Evolutionary conservation across 23 tunicate genomes (phyloP).

Genomic region (Aplidium turbinatum): DNA sequence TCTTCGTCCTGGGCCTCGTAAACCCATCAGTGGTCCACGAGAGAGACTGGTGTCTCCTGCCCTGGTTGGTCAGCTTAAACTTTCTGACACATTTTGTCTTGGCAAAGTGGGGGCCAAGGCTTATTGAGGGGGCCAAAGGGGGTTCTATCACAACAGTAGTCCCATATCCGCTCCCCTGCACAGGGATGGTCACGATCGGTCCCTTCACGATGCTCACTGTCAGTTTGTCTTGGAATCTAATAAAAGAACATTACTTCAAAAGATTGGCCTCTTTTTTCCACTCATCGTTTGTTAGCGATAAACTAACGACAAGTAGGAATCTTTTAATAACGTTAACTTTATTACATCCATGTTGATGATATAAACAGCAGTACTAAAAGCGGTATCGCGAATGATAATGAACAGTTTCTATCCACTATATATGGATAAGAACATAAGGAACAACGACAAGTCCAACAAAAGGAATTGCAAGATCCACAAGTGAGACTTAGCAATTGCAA

Average conservation of each 20-base stretch:
- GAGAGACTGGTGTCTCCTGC: constrained; percentile 84
- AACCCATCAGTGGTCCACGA: constrained; percentile 88
- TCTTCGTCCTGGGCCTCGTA: constrained; percentile 39
- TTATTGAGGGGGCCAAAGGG: constrained; percentile 58
- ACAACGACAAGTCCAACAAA: too few species aligned
- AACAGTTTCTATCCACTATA: neutral
- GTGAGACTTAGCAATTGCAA: too few species aligned
- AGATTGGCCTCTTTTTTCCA: neutral
- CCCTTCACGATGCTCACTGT: constrained; percentile 84
- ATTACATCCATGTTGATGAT: too few species aligned
- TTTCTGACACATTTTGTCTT: constrained; percentile 51
- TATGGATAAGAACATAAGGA: too few species aligned
- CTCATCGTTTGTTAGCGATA: neutral
- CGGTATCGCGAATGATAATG: neutral
- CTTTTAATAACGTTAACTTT: too few species aligned
- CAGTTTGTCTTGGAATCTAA: constrained; percentile 85
- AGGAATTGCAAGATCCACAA: too few species aligned
- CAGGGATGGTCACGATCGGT: constrained; percentile 66
- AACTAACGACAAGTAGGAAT: too few species aligned
- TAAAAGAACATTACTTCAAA: neutral
- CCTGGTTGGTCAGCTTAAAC: constrained; percentile 81
- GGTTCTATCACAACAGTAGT: constrained; percentile 85
- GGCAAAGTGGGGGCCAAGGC: constrained; percentile 92
- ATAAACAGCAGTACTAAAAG: too few species aligned
- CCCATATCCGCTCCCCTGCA: constrained; percentile 77